Evolutionary conservation across 2,888 invertebrate species (phyloP).

Genomic region (Chydorus sphaericus): DNA sequence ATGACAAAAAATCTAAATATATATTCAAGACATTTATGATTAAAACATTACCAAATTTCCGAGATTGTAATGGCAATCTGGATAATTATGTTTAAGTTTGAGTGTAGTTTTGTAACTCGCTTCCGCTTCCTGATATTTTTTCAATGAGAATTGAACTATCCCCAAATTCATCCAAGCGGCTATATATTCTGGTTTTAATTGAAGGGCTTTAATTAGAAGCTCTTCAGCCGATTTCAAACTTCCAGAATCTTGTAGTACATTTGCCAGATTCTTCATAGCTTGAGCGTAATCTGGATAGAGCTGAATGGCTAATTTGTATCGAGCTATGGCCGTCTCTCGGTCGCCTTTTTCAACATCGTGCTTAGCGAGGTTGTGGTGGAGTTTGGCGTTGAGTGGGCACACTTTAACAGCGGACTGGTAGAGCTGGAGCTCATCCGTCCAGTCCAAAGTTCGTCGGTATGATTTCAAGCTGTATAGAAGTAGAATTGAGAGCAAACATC

Average conservation of each 20-base stretch:
- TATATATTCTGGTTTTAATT: slow-evolving; percentile 65
- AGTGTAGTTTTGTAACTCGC: slow-evolving; percentile 66
- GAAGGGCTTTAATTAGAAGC: slow-evolving; percentile 54
- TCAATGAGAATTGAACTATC: slow-evolving; percentile 65
- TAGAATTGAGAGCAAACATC: slow-evolving; percentile 20
- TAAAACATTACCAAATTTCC: slow-evolving; percentile 62
- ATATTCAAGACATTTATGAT: neutral
- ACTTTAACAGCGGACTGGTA: slow-evolving; percentile 57
- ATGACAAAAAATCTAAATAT: neutral
- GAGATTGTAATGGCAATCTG: slow-evolving; percentile 87
- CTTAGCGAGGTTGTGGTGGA: slow-evolving; percentile 79
- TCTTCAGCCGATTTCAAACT: slow-evolving; percentile 52
- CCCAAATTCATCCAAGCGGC: slow-evolving; percentile 98
- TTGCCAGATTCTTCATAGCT: slow-evolving; percentile 86
- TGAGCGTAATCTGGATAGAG: slow-evolving; percentile 71
- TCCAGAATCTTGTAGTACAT: slow-evolving; percentile 58
- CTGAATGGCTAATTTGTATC: slow-evolving; percentile 62
- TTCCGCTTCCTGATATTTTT: slow-evolving; percentile 54
- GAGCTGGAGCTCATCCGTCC: slow-evolving; percentile 62
- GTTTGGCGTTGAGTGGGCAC: slow-evolving; percentile 89
- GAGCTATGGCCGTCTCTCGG: slow-evolving; percentile 49
- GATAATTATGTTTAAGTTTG: slow-evolving; percentile 57
- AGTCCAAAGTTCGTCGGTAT: slow-evolving; percentile 53
- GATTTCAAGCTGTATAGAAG: slow-evolving; percentile 28
- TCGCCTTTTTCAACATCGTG: slow-evolving; percentile 60